Conservation (phyloP, 1,140 invertebrate genomes). For the Dendrolimus kikuchii region DNA sequence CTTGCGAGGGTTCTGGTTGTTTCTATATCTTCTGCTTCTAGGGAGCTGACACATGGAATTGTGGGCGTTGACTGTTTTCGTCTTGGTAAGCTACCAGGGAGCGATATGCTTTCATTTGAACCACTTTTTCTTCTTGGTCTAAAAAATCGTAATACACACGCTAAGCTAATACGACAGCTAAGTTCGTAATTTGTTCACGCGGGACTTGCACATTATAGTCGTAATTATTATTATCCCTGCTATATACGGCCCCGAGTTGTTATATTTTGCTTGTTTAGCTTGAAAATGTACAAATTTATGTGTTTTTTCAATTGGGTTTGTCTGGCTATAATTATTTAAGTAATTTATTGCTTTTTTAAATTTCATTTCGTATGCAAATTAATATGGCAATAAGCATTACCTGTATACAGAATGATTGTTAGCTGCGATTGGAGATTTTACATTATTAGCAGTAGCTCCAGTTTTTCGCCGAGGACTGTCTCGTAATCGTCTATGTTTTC, state of each 20-base stretch:
- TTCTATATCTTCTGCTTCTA: constrained; percentile 72
- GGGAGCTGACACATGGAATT: constrained; percentile 57
- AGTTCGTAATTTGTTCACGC: too few relatives aligned
- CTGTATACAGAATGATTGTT: constrained; percentile 50
- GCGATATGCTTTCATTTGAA: constrained; percentile 73
- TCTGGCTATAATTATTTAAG: too few relatives aligned
- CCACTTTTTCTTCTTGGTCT: constrained; percentile 66
- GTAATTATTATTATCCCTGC: too few relatives aligned
- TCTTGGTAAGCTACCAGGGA: constrained; percentile 78
- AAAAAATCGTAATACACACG: constrained; percentile 9
- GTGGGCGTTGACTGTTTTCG: constrained; percentile 76
- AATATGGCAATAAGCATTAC: constrained; percentile 16
- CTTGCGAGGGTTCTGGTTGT: constrained; percentile 43
- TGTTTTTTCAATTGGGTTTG: too few relatives aligned
- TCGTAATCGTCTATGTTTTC: constrained; percentile 75
- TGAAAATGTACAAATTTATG: too few relatives aligned
- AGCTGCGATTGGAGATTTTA: constrained; percentile 66
- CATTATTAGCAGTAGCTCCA: constrained; percentile 49
- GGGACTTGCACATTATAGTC: too few relatives aligned
- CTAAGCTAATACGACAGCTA: too few relatives aligned
- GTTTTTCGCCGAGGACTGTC: constrained; percentile 80
- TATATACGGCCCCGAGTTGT: too few relatives aligned
- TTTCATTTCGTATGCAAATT: too few relatives aligned
- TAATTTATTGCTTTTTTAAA: too few relatives aligned
- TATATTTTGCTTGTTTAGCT: too few relatives aligned